Conservation (phyloP, 37 sponge, comb jelly and placozoan genomes). For the Bolinopsis microptera region DNA sequence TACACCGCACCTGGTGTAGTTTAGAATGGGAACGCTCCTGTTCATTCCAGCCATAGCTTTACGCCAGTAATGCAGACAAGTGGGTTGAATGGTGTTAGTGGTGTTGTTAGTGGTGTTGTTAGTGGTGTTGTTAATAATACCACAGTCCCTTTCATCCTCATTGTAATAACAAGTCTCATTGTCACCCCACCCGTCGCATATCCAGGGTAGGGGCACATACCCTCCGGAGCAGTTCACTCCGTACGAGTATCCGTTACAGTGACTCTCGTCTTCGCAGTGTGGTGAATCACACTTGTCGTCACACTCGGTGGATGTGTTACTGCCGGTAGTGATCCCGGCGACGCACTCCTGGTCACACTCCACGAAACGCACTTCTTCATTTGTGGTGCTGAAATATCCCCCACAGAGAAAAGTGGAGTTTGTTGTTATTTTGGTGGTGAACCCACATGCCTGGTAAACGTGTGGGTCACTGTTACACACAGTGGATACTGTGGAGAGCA, state of each 20-base stretch:
- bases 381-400: too few species aligned
- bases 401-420: neutral
- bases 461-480: neutral
- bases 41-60: neutral
- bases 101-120: too few species aligned
- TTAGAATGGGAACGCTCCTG: neutral
- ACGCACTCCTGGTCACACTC: neutral
- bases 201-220: neutral
- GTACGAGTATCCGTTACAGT: neutral
- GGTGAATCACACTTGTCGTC: neutral
- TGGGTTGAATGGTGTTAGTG: neutral
- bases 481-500: neutral
- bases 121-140: neutral
- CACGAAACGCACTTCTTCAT: neutral
- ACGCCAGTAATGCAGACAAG: neutral
- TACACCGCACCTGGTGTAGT: neutral
- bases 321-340: neutral
- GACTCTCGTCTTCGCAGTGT: neutral
- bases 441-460: neutral
- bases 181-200: neutral
- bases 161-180: neutral
- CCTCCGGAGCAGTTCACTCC: neutral
- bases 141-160: neutral
- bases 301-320: neutral
- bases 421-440: neutral